These are phyloP conservation scores for Leucania comma DNA, from an alignment of 2,888 invertebrate genomes.

Conservation along the genomic window DNA sequence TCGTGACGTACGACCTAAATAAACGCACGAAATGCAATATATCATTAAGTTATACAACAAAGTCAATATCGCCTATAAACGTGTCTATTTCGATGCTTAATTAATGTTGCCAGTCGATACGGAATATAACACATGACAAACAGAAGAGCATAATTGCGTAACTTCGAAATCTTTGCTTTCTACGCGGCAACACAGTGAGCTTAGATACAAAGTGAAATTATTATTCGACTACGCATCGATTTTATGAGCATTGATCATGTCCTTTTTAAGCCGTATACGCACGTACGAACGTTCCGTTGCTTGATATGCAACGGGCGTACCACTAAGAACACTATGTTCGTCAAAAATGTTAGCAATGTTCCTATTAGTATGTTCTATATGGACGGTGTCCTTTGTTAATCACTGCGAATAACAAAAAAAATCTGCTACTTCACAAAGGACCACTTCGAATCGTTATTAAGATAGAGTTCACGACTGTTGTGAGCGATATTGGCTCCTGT, in stretches of 20 bases:
- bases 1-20: slow-evolving; percentile 45
- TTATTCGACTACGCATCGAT: slow-evolving; percentile 34
- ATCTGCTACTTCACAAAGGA: no score
- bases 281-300: no score
- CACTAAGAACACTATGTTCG: no score
- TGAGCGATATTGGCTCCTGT: no score
- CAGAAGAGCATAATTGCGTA: slow-evolving; percentile 62
- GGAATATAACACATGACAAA: slow-evolving; percentile 64
- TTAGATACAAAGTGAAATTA: slow-evolving; percentile 2
- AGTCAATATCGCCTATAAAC: slow-evolving; percentile 57
- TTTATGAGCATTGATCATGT: slow-evolving; percentile 12
- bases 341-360: no score
- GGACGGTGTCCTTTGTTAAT: no score
- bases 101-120: slow-evolving; percentile 56
- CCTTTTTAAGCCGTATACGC: slow-evolving; percentile 7
- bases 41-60: slow-evolving; percentile 56
- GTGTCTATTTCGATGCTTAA: slow-evolving; percentile 42
- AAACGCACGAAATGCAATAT: slow-evolving; percentile 27
- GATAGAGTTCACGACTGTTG: no score
- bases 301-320: no score
- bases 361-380: no score
- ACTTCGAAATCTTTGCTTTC: slow-evolving; percentile 69
- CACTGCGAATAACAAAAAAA: no score
- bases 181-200: slow-evolving; percentile 30
- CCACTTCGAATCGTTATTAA: no score